phyloP scores from a whole-genome alignment of 1,140 invertebrate species.

The Nasonia giraulti region DNA sequence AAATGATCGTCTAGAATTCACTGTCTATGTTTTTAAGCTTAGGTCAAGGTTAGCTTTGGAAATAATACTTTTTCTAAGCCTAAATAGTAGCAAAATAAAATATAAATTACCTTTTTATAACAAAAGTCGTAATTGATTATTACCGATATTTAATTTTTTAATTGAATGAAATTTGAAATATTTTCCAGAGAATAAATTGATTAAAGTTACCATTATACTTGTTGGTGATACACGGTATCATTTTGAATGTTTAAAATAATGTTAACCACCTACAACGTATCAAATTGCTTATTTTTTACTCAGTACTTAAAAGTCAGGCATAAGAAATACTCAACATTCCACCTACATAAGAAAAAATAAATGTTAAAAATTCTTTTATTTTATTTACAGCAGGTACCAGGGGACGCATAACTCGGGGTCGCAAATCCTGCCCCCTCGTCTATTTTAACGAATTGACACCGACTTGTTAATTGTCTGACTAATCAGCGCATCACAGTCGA shows the following conservation, averaged over 20 bases:
- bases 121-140: background rate
- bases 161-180: no score
- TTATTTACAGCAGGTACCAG: constrained; percentile 65
- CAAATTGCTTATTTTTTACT: no score
- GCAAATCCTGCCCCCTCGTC: constrained; percentile 66
- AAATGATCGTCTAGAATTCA: background rate
- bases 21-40: background rate
- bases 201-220: no score
- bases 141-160: no score
- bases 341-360: background rate
- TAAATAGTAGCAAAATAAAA: background rate
- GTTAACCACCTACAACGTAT: no score
- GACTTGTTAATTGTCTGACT: constrained; percentile 64
- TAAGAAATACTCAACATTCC: no score
- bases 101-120: background rate
- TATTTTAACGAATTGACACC: constrained; percentile 70
- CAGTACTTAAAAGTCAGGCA: no score
- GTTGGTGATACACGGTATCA: no score
- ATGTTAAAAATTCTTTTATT: constrained; percentile 46
- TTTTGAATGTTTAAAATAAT: no score
- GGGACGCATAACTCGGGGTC: constrained; percentile 67
- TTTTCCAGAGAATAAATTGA: no score
- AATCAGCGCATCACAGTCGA: constrained; percentile 63
- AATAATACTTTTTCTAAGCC: background rate
- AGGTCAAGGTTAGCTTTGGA: background rate